phyloP scores from a whole-genome alignment of 2,797 vertebrate species.

The Xenopus petersii region DNA sequence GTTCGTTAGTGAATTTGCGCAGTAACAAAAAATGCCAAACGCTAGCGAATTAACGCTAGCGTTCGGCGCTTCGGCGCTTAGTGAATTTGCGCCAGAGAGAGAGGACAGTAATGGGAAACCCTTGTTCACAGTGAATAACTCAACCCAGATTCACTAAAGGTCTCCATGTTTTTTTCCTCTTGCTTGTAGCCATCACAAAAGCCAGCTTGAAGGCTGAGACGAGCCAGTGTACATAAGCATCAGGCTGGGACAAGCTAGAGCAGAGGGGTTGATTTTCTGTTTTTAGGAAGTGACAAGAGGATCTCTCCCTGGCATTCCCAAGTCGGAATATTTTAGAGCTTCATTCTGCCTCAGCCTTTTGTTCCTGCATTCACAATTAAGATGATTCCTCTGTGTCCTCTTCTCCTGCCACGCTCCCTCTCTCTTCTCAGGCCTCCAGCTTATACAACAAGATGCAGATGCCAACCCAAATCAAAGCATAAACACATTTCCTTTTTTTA shows the following conservation, averaged over 20 bases:
- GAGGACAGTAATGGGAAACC: slow-evolving; percentile 42
- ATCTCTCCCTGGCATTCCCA: slow-evolving; percentile 56
- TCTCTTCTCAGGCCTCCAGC: slow-evolving; percentile 52
- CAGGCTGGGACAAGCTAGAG: slow-evolving; percentile 48
- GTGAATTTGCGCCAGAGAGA: too few species aligned
- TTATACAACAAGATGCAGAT: slow-evolving; percentile 49
- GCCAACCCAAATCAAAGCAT: slow-evolving; percentile 52
- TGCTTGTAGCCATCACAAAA: slow-evolving; percentile 52
- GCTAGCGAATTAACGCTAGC: too few species aligned
- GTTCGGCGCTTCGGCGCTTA: too few species aligned
- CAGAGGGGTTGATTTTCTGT: slow-evolving; percentile 65
- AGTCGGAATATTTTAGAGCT: slow-evolving; percentile 62
- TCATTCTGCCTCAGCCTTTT: slow-evolving; percentile 60
- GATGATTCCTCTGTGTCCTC: slow-evolving; percentile 55
- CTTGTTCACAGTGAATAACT: slow-evolving; percentile 52
- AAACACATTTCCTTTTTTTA: not conserved
- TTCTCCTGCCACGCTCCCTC: slow-evolving; percentile 39
- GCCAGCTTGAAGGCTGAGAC: slow-evolving; percentile 48
- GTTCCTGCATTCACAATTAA: slow-evolving; percentile 63
- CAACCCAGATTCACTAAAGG: slow-evolving; percentile 47
- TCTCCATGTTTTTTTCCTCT: slow-evolving; percentile 54
- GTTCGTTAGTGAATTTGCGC: too few species aligned
- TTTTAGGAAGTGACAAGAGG: slow-evolving; percentile 60
- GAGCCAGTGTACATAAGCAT: slow-evolving; percentile 50
- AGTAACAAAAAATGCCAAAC: too few species aligned